A percentile compares a stretch with the other conserved stretches of the same genome.
phyloP scores from a whole-genome alignment of 2,888 invertebrate genomes.

The Leptura quadrifasciata region DNA sequence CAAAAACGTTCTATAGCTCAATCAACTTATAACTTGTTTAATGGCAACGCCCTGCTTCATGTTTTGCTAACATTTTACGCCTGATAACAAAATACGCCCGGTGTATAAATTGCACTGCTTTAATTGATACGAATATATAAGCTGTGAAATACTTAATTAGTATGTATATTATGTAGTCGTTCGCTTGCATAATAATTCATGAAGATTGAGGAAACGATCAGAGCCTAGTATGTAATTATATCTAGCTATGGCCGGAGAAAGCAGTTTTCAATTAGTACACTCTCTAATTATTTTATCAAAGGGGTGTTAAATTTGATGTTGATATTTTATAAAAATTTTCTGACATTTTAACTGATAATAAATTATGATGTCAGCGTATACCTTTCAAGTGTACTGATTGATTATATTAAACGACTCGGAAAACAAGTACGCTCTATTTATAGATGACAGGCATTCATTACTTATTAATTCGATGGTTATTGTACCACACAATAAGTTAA shows the following conservation, averaged over 20 bases:
- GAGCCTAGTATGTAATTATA: slow-evolving; percentile 1
- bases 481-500: not conserved
- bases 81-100: no score
- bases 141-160: not conserved
- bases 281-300: slow-evolving; percentile 13
- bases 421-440: slow-evolving; percentile 49
- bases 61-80: no score
- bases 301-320: slow-evolving; percentile 13
- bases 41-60: no score
- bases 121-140: not conserved
- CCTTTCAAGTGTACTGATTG: slow-evolving; percentile 50
- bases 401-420: slow-evolving; percentile 46
- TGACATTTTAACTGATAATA: slow-evolving; percentile 46
- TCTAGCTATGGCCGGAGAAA: not conserved
- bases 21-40: no score
- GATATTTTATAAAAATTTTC: slow-evolving; percentile 12
- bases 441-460: slow-evolving; percentile 29
- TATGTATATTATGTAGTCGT: slow-evolving; percentile 7
- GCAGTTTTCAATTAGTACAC: slow-evolving; percentile 20
- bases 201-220: slow-evolving; percentile 3
- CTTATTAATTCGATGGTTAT: slow-evolving; percentile 3
- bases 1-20: no score
- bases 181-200: not conserved
- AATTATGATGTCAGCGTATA: slow-evolving; percentile 45
- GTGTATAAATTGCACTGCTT: no score